Percentiles rank a stretch among this genome's conserved stretches.
These are phyloP conservation scores for Horisme vitalbata DNA, from an alignment of 2,888 invertebrate species.

Conservation along the genomic window DNA sequence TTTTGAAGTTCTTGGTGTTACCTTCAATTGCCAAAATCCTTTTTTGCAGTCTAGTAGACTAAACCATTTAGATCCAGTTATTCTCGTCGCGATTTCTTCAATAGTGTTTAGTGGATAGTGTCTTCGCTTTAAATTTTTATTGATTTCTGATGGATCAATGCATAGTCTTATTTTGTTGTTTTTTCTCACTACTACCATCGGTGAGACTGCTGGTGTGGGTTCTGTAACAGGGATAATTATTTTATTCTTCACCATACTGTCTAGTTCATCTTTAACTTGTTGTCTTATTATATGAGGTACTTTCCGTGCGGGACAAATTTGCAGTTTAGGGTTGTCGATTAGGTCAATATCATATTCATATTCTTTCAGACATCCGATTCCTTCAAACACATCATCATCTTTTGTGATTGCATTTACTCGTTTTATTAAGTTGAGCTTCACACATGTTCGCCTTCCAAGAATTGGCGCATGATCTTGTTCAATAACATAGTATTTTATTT, in stretches of 20 bases:
- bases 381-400: slow-evolving; percentile 19
- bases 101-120: no score
- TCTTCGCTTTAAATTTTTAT: no score
- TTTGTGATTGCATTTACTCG: neutral
- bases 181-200: slow-evolving; percentile 20
- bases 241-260: slow-evolving; percentile 25
- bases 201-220: slow-evolving; percentile 11
- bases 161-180: slow-evolving; percentile 6
- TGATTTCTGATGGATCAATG: no score
- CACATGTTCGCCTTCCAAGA: no score
- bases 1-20: no score
- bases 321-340: slow-evolving; percentile 21
- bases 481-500: no score
- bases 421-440: neutral
- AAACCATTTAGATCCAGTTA: no score
- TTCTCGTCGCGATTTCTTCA: no score
- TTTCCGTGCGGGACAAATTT: slow-evolving; percentile 10
- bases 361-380: slow-evolving; percentile 18
- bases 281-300: slow-evolving; percentile 21
- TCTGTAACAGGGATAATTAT: slow-evolving; percentile 31
- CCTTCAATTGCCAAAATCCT: no score
- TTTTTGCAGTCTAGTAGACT: no score
- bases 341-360: slow-evolving; percentile 23
- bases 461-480: no score
- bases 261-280: slow-evolving; percentile 32